Base-by-base conservation (phyloP, 2,113 vertebrate species). In the Todiramphus chloris region DNA sequence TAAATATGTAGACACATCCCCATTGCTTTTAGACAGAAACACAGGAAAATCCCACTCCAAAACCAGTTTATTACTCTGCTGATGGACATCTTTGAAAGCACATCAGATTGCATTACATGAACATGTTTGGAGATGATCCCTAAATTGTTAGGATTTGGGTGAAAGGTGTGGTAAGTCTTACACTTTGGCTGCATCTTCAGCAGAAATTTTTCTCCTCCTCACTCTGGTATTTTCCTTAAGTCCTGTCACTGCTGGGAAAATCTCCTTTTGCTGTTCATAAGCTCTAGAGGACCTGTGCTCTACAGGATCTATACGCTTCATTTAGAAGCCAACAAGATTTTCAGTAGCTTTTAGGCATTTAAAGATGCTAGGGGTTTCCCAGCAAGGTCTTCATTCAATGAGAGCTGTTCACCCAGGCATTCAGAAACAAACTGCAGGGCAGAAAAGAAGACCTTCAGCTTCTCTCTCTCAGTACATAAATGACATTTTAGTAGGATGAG, bases 81-180 rank as follows among this genome's bases (percentile, higher is more conserved):
- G 73, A 80, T 2, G 4, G 46, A 48, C 55, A 48, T 56, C 43
- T 68, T 37, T 62, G 50, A 83, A 85, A 90, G 50, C 50, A 58
- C 0, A 0, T 60, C 10, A 8, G 35, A 81, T 59, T 0, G 0
- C 24, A 50, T 80, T 58, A 78, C 5, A 3, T 56, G 14, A 83
- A 82, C 2, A 6, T 15, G 24, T 81, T 70, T 93, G 43, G 80
- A 90, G 76, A 58, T 50, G 73, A 78, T 92, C 24, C 33, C 39
- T 37, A 59, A 86, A 89, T 72, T 90, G 64, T 66, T 78, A 30
- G 39, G 53, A 79, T 83, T 81, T 82, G 50, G 28, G n/a, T 83
- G 84, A 89, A 90, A 64, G 25, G 28, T 25, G 11, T 79, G n/a
- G 30, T 62, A 77, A 60, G 18, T 72, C 55, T 92, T 70, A 62